Evolutionary conservation across 2,113 vertebrate species (phyloP).

Genomic region (Catharus minimus): DNA sequence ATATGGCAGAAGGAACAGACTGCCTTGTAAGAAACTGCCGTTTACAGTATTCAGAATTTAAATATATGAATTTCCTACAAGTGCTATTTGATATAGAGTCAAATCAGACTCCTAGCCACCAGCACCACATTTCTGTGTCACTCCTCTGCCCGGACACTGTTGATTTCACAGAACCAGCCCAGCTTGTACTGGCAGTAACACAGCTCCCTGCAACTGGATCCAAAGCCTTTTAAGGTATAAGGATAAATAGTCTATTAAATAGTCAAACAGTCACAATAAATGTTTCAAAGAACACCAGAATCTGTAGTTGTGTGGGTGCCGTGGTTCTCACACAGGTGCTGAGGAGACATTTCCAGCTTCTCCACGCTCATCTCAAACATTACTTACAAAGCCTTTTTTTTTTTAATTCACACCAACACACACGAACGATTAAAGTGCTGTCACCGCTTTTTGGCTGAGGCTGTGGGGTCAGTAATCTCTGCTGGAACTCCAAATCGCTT

Average conservation of each 20-base stretch:
- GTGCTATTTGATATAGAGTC: neutral
- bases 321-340: neutral
- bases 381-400: neutral
- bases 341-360: neutral
- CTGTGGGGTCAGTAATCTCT: neutral
- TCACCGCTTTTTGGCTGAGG: neutral
- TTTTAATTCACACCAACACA: neutral
- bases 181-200: neutral
- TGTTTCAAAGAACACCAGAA: neutral
- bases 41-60: neutral
- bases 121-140: neutral
- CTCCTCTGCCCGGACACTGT: neutral
- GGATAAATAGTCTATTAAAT: neutral
- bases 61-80: neutral
- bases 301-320: fast-evolving
- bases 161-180: neutral
- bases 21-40: neutral
- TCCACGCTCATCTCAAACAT: neutral
- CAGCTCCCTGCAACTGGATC: neutral
- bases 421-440: neutral
- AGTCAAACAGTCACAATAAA: neutral
- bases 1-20: neutral
- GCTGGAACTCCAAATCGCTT: neutral
- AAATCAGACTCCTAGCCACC: neutral
- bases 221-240: neutral